Base-by-base conservation (phyloP, 2,797 vertebrate genomes). In the Tarsius wallacei region DNA sequence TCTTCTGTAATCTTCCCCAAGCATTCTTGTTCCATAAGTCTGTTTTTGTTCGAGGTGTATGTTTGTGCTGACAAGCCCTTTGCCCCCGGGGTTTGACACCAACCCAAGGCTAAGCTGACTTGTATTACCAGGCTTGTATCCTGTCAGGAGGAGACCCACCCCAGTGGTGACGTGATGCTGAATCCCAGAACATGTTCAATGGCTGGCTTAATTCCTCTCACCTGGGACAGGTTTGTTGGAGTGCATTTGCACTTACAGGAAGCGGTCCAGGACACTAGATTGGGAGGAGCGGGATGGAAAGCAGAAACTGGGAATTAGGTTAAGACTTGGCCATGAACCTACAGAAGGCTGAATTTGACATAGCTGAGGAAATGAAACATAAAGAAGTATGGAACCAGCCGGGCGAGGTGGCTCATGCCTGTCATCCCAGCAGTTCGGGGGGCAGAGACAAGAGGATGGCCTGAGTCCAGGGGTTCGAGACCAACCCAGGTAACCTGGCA, bases 101-200 rank as follows among this genome's bases (percentile, higher is more conserved):
- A 36, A 19, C 22, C 22, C 49, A 15, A 83, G 5, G 7, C 19
- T 14, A 36, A 76, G 11, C 31, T 31, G 42, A 42, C 7, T 42
- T 42, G 42, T 42, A 42, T 42, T 42, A 19, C 19, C 42, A 70
- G 81, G 73, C 21, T 68, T 63, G 17, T 0, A 64, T 51, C 28
- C 57, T 61, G 61, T 80, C 73, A 77, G 66, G 77, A 59, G 22
- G 1, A 88, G 59, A 53, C 47, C 66, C 81, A 47, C 5, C 61
- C 36, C 47, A 76, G 24, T 3, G 28, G 61, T 76, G 81, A 71
- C 2, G 0, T 42, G 17, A 28, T 74, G 47, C 36, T 93, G 85
- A 95, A n/a, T 93, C 87, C 85, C 81, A 93, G 77, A 55, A 92
- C 28, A 68, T 86, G 24, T 57, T 86, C n/a, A 33, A 42, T 84